These are phyloP conservation scores for Cerastis rubricosa DNA, from an alignment of 2,888 invertebrate species.

Conservation along the genomic window DNA sequence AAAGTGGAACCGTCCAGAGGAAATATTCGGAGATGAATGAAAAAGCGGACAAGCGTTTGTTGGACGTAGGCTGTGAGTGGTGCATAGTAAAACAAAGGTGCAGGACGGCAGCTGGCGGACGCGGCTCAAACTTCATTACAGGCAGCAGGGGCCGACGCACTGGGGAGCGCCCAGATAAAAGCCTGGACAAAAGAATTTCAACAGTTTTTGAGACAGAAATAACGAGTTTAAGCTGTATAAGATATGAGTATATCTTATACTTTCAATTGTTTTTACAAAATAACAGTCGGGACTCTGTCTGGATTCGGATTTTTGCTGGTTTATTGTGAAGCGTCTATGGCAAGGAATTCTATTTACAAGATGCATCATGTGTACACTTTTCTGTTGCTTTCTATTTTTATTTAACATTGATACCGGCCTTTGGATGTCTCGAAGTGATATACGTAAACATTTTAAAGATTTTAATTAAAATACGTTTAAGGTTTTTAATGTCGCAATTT, in stretches of 20 bases:
- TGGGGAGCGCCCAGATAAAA: background rate
- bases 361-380: background rate
- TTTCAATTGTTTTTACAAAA: constrained; percentile 1
- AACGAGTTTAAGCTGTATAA: background rate
- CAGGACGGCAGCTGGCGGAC: constrained; percentile 62
- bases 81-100: constrained; percentile 50
- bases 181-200: constrained; percentile 3
- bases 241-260: background rate
- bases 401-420: background rate
- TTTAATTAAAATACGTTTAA: no score
- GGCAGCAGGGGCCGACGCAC: constrained; percentile 15
- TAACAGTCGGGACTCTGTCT: background rate
- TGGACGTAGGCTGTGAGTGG: constrained; percentile 8
- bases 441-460: background rate
- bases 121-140: constrained; percentile 66
- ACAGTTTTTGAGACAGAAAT: background rate
- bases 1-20: constrained; percentile 1
- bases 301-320: background rate
- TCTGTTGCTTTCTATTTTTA: background rate
- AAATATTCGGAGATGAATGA: constrained; percentile 38
- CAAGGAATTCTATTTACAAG: background rate
- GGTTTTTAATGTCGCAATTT: background rate
- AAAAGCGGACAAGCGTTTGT: constrained; percentile 18
- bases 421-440: background rate
- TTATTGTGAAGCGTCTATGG: background rate